Conservation (phyloP, 2,888 invertebrate species). For the Limnephilus marmoratus region DNA sequence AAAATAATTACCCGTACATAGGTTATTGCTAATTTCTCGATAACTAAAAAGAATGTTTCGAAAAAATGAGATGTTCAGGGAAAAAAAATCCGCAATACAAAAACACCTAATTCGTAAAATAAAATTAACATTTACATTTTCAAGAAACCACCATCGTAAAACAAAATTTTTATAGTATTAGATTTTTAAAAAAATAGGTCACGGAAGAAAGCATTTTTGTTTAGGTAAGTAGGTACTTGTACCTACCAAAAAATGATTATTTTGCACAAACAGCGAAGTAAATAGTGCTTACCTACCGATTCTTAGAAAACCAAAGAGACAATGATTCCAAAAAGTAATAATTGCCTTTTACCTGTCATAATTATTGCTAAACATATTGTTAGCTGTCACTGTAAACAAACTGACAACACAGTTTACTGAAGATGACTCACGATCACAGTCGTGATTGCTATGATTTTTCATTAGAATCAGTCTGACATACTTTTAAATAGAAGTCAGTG, state of each 20-base stretch:
- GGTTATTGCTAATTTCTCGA: too few species aligned
- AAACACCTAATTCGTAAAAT: too few species aligned
- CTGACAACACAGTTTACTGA: not conserved
- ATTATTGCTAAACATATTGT: not conserved
- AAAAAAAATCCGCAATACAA: too few species aligned
- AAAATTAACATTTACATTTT: too few species aligned
- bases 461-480: not conserved
- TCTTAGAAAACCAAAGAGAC: not conserved
- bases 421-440: not conserved
- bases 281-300: not conserved
- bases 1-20: too few species aligned
- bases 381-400: not conserved
- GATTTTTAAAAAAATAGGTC: too few species aligned
- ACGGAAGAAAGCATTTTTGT: too few species aligned
- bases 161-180: too few species aligned
- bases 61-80: too few species aligned
- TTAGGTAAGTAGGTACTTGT: too few species aligned
- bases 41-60: too few species aligned
- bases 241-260: not conserved
- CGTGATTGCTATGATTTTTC: not conserved
- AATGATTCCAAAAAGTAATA: not conserved
- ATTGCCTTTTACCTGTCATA: not conserved
- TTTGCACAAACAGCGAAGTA: not conserved
- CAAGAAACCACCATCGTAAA: too few species aligned
- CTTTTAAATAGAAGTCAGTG: not conserved